Base-by-base conservation (phyloP, 2,113 vertebrate genomes). In the Alethe diademata region DNA sequence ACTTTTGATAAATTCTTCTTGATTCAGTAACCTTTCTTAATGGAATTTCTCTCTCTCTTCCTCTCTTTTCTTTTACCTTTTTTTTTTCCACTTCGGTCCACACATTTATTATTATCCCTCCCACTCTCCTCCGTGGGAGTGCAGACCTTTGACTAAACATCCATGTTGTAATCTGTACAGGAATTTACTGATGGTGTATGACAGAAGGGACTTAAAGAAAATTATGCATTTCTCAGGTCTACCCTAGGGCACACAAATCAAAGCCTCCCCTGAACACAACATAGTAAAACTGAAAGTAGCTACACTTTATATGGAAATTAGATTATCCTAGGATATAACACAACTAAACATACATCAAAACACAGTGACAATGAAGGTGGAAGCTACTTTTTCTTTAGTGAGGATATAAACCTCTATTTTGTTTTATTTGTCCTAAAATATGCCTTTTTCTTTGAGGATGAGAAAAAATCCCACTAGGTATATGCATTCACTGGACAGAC, bases 241-340 rank as follows among this genome's bases (percentile, higher is more conserved):
- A 96, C 96, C 97, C 96, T 81, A 78, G 92, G 97, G 97, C 97
- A 97, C 93, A 98, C 97, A 98, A 98, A 98, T 98, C 98, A 98
- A 97, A 98, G 92, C 92, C 94, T 97, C 71, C 74, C 78, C 82
- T 97, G 94, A 95, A 97, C 56, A 91, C 86, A 75, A 82, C 70
- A 78, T 28, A 95, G 95, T 92, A 96, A 97, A 98, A 97, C 82
- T 93, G 96, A 94, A 98, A 96, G 97, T 92, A 97, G 91, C 88
- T 95, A 94, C 89, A 97, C 96, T 98, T 98, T 98, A 97, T 97
- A 98, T 98, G 98, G 97, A 98, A 98, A 98, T 98, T 91, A 97
- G 97, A 90, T 97, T 84, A 95, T 98, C 86, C 86, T 86, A 91
- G 86, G 95, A 96, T 82, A 81, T 93, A 97, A 95, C 84, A 78